Evolutionary conservation across 2,113 vertebrate genomes (phyloP), one percentile per base, ranked within the genome.

Genomic region (Ceyx cyanopectus): DNA sequence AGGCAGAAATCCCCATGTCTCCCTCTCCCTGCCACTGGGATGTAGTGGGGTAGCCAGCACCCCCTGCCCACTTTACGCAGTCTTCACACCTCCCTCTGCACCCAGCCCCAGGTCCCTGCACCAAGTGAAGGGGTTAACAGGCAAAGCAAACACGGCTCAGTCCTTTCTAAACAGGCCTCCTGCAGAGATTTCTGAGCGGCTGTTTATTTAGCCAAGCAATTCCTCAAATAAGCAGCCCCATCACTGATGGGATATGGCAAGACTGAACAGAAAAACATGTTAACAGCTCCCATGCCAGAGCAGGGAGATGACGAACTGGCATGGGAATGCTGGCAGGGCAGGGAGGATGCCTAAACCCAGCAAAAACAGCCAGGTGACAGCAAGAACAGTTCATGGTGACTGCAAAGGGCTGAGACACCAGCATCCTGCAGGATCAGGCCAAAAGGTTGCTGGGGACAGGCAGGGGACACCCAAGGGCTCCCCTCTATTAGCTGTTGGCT

Each of bases 151-250:
- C 84, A 57, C 0, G 0, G 27, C 43, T 41, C 57, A 22, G 32
- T 43, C 73, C 51, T 69, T 81, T 61, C 63, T 26, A 22, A 24
- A 16, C 63, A 85, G 63, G 37, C 51, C 61, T 91, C 91, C 92
- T 66, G 89, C 74, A 62, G 72, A 26, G 87, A 76, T 93, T 89
- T 85, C 73, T 77, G 58, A 83, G 56, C 70, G 84, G 66, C 80
- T 84, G 81, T 92, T 85, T 89, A 77, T 87, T 96, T 93, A 94
- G 54, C 58, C 63, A 83, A 85, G 88, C 57, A 67, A 67, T 78
- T 88, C 73, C 77, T 89, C 89, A 84, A 93, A 93, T 51, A 80
- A 69, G 73, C 88, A 87, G 84, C 61, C 32, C 57, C 58, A 18
- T 76, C 46, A 79, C 89, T 70, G 75, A 56, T 90, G 97, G 97